Evolutionary conservation across 1,140 invertebrate species (phyloP), one percentile per base, ranked within the genome.

Genomic region (Conopomorpha cramerella): DNA sequence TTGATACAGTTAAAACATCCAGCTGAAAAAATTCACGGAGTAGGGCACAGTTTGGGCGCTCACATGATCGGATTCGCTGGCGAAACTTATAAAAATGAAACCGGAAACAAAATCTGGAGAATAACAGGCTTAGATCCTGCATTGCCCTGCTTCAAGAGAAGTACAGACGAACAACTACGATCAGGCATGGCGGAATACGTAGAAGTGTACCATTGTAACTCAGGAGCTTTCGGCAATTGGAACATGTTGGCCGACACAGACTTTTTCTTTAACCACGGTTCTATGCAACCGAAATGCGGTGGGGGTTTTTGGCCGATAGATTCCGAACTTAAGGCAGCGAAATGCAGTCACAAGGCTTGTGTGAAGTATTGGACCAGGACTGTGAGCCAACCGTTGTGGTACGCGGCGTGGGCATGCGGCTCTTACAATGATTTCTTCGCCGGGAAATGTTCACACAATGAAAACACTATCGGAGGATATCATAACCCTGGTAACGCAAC

Each of bases 31-130:
- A 80, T 90, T 38, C 89, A 94, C 53, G 55, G 94, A 8, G 82
- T 94, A 34, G 92, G 92, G 0, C 92, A 93, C 72, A 93, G 90
- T 44, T 72, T 95, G 4, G 92, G 92, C 0, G 86, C 90, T 0
- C 92, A 95, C 49, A 85, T 92, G n/a, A 84, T 87, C 1, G 90
- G 90, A 1, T 87, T 87, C 38, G 81, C 86, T 0, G 91, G 90
- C 1, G 83, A 83, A 46, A 47, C 41, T 12, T 52, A 78, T 35
- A 39, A 46, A 3, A 42, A 62, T 3, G 41, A 80, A 3, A 79
- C 77, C 0, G 79, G 81, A 2, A 43, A 57, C 14, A 59, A 55
- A 18, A 53, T 87, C 2, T 82, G 80, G 3, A 77, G 86, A 13
- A 86, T 89, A 11, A 81, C 86, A 8, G 86, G 84, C 0, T 50